Evolutionary conservation across 2,888 invertebrate species (phyloP), one percentile per base, ranked within the genome.

Genomic region (Tetropium fuscum): DNA sequence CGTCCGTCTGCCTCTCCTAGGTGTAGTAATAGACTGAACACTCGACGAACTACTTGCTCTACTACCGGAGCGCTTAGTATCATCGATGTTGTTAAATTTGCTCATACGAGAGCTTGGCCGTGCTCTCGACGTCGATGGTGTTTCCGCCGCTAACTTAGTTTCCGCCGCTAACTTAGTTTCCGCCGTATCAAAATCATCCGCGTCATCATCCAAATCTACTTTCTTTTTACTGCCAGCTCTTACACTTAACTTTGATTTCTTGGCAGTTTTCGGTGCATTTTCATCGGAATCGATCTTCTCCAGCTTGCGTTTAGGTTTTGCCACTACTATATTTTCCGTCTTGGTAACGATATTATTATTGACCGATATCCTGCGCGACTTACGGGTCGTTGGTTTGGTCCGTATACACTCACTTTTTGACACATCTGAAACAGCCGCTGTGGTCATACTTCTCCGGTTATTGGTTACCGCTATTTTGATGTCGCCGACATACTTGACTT

Each of bases 381-480:
- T 61, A 3, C 44, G 32, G 16, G 36, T 27, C 3, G 43, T 2
- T 1, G 34, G 11, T 19, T 20, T 36, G 3, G 7, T 19, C 8
- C n/a, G 13, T 0, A 8, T 5, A 34, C 2, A 34, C 15, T 51
- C 47, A 13, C 25, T 48, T 8, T 41, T 44, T 10, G 49, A 20
- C 25, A 40, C 30, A 22, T 64, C 63, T 4, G 56, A 25, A 40
- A 59, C 48, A 36, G 44, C 27, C 3, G 40, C 10, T 1, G 40
- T 51, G 1, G 51, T 22, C 66, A 69, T 68, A 43, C 62, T 66
- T 32, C 64, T 63, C 27, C 70, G 59, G 18, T 65, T 60, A 36
- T 60, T 64, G 0, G 68, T 61, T 10, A 66, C 63, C 1, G 49
- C 61, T 11, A 71, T 53, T 51, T 63, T 58, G n/a, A 70, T 62